These are phyloP conservation scores for Tachuris rubrigastra DNA, from an alignment of 2,113 vertebrate species.

Conservation along the genomic window DNA sequence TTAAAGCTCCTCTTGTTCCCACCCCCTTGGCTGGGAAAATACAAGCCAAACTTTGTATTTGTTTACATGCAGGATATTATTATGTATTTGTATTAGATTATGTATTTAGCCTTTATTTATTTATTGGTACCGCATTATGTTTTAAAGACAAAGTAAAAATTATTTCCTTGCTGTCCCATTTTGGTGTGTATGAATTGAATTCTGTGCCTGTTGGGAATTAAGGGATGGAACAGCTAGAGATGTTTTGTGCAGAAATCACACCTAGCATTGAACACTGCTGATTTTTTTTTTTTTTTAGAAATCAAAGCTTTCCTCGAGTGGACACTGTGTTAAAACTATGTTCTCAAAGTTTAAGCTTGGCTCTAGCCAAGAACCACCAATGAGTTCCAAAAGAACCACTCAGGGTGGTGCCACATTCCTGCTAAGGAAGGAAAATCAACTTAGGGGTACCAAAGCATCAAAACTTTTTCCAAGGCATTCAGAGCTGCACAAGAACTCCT, in stretches of 20 bases:
- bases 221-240: neutral
- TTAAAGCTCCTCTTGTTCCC: neutral
- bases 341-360: neutral
- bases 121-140: no score
- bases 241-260: neutral
- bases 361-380: neutral
- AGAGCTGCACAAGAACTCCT: neutral
- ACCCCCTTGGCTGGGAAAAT: no score
- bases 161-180: neutral
- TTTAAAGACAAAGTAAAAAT: neutral
- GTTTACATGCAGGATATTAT: neutral
- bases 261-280: rapidly evolving
- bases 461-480: neutral
- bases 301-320: neutral
- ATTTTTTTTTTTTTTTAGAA: neutral
- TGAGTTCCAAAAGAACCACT: neutral
- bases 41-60: neutral
- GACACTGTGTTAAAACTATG: rapidly evolving
- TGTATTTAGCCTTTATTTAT: neutral
- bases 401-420: rapidly evolving
- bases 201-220: neutral
- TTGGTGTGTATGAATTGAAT: neutral
- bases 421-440: neutral
- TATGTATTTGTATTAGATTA: neutral
- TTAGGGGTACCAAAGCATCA: neutral